phyloP scores from a whole-genome alignment of 2,888 invertebrate species.

The Drosophila fulvimacula region DNA sequence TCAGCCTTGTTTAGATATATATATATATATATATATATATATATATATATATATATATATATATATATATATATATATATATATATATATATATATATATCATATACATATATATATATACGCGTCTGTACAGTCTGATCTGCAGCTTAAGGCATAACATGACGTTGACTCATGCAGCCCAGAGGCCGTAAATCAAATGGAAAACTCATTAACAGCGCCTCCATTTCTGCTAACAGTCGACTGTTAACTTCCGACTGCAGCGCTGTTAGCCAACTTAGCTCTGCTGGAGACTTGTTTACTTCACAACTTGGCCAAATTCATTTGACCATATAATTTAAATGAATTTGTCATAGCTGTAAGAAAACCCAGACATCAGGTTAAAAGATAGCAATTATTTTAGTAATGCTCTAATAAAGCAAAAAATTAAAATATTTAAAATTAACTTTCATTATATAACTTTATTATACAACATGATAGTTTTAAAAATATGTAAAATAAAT shows the following conservation, averaged over 20 bases:
- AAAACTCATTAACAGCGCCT: slow-evolving; percentile 20
- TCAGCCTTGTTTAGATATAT: slow-evolving; percentile 55
- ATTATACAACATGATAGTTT: too few relatives aligned
- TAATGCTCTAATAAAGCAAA: too few relatives aligned
- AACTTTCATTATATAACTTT: too few relatives aligned
- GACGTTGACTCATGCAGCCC: slow-evolving; percentile 31
- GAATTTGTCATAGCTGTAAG: slow-evolving; percentile 32
- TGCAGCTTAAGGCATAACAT: slow-evolving; percentile 13
- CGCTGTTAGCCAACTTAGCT: slow-evolving; percentile 41
- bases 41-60: neutral
- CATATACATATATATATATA: neutral
- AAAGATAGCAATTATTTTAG: too few relatives aligned
- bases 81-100: too few relatives aligned
- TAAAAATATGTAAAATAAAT: too few relatives aligned
- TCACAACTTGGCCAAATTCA: slow-evolving; percentile 29
- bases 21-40: neutral
- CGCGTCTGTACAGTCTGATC: slow-evolving; percentile 24
- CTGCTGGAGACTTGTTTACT: neutral
- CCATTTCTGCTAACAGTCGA: neutral
- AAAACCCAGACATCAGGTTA: neutral
- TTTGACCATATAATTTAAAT: slow-evolving; percentile 42
- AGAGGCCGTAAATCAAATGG: slow-evolving; percentile 32
- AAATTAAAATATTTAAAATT: too few relatives aligned
- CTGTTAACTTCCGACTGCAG: neutral
- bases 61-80: too few relatives aligned